phyloP scores from a whole-genome alignment of 2,797 vertebrate genomes.

The Phylloscopus collybita region DNA sequence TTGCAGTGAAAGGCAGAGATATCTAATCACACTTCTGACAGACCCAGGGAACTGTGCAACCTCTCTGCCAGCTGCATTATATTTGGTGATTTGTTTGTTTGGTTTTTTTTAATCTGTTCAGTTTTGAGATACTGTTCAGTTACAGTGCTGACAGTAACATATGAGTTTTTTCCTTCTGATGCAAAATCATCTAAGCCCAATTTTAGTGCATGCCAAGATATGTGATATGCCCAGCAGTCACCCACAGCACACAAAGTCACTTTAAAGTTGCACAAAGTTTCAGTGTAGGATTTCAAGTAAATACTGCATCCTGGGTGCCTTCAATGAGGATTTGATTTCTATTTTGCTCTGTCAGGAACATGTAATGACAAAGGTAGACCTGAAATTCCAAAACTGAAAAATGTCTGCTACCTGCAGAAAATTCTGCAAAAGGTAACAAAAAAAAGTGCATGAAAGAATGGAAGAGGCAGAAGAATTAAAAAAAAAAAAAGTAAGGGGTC shows the following conservation, averaged over 20 bases:
- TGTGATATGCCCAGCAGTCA: neutral
- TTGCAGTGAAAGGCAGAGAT: neutral
- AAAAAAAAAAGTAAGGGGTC: neutral
- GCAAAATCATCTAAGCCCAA: neutral
- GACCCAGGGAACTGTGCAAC: neutral
- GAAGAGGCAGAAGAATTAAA: neutral
- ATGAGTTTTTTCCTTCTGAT: rapidly evolving
- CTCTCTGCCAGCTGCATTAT: neutral
- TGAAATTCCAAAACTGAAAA: neutral
- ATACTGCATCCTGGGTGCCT: neutral
- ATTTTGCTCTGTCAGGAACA: neutral
- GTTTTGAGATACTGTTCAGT: neutral
- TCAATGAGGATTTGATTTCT: neutral
- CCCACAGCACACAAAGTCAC: neutral
- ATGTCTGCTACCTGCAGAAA: neutral
- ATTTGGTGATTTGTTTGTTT: rapidly evolving
- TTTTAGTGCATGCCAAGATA: rapidly evolving
- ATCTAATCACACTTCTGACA: constrained; percentile 17
- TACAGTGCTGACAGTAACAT: neutral
- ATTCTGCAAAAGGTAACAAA: neutral
- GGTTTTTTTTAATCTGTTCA: neutral
- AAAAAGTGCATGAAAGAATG: neutral
- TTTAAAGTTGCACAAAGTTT: neutral
- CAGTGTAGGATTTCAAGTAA: neutral
- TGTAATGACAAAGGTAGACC: neutral